Conservation (phyloP, 2,113 vertebrate genomes). For the Struthidea cinerea region DNA sequence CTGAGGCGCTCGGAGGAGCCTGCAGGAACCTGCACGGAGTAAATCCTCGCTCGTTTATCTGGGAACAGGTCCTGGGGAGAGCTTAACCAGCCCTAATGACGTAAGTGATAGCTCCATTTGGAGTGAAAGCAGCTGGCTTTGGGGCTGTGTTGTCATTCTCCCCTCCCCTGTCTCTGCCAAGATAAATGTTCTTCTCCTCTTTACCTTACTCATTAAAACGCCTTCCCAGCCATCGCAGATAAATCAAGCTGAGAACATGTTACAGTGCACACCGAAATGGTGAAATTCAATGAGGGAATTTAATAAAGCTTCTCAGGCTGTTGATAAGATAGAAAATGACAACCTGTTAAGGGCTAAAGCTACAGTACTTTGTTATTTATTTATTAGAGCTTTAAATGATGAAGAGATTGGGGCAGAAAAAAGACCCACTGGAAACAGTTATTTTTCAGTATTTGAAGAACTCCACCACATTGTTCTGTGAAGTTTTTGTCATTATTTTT, state of each 20-base stretch:
- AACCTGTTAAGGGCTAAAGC: neutral
- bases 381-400: neutral
- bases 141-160: neutral
- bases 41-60: neutral
- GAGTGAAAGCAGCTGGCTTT: constrained; percentile 29
- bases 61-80: neutral
- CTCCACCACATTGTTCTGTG: neutral
- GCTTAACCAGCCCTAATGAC: neutral
- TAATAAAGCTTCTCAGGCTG: neutral
- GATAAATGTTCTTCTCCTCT: neutral
- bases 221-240: neutral
- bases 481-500: neutral
- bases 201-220: constrained; percentile 18
- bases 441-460: neutral
- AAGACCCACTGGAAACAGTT: neutral
- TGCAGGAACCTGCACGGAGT: neutral
- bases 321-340: constrained; percentile 1
- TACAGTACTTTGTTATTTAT: neutral
- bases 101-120: neutral
- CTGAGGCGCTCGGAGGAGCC: neutral
- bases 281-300: neutral
- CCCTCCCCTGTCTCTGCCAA: neutral
- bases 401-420: neutral
- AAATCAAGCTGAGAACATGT: neutral
- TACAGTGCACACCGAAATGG: neutral